Percentiles rank a stretch among this genome's conserved stretches.
Conservation (phyloP, 2,113 vertebrate genomes). For the Phrynosoma blainvillii region DNA sequence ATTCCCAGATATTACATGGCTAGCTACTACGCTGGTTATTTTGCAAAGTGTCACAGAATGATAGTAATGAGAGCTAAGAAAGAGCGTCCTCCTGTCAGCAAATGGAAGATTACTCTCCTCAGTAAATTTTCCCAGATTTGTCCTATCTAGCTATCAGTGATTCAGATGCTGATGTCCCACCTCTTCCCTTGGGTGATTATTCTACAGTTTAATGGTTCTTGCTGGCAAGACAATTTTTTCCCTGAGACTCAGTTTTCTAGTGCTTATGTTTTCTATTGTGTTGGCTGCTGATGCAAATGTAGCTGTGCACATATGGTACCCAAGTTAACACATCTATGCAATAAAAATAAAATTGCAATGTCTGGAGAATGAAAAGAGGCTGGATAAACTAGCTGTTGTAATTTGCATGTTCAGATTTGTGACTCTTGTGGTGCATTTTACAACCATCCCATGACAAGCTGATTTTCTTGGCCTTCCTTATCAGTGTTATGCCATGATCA, state of each 20-base stretch:
- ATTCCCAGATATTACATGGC: constrained; percentile 6
- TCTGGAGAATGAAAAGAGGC: constrained; percentile 23
- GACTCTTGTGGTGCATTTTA: constrained; percentile 27
- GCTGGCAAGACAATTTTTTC: constrained; percentile 3
- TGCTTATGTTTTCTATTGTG: constrained; percentile 33
- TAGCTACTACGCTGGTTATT: constrained; percentile 8
- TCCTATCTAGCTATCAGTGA: constrained; percentile 5
- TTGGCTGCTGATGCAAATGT: constrained; percentile 21
- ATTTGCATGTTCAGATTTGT: constrained; percentile 45
- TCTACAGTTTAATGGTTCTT: constrained; percentile 23
- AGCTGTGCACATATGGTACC: constrained; percentile 34
- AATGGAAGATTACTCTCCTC: constrained; percentile 24
- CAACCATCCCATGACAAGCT: constrained; percentile 10
- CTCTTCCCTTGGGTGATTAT: constrained; percentile 1
- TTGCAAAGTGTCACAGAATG: constrained; percentile 25
- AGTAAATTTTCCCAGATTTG: constrained; percentile 25
- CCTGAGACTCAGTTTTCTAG: constrained; percentile 21
- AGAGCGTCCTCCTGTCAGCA: constrained; percentile 26
- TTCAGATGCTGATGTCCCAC: constrained; percentile 6
- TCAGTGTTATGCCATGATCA: constrained; percentile 1
- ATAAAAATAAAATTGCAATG: constrained; percentile 40
- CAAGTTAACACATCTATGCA: constrained; percentile 33
- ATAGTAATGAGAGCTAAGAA: constrained; percentile 25
- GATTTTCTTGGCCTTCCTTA: constrained; percentile 24
- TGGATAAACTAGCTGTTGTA: constrained; percentile 29